phyloP scores from a whole-genome alignment of 2,797 vertebrate genomes.

The Eupleurogrammus muticus region DNA sequence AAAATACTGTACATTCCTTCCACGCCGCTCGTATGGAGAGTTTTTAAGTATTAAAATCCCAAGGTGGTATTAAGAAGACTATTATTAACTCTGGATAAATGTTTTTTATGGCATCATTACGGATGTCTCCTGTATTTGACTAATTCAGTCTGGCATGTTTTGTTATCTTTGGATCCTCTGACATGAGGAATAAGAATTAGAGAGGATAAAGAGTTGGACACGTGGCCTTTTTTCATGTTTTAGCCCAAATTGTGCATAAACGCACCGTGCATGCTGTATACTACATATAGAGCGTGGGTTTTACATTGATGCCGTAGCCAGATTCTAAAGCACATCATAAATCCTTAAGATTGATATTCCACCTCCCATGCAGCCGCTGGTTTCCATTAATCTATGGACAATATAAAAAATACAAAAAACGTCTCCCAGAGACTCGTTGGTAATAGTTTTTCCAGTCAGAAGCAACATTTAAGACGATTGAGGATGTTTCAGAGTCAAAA shows the following conservation, averaged over 20 bases:
- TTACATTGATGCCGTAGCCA: slow-evolving; percentile 37
- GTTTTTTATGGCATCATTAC: slow-evolving; percentile 12
- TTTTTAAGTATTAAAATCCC: neutral
- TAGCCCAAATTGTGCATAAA: slow-evolving; percentile 46
- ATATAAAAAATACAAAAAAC: slow-evolving; percentile 17
- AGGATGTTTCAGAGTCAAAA: neutral
- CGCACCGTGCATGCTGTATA: slow-evolving; percentile 17
- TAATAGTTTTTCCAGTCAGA: slow-evolving; percentile 4
- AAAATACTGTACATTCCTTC: slow-evolving; percentile 8
- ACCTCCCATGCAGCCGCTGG: slow-evolving; percentile 27
- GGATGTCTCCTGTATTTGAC: neutral
- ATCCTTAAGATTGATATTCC: slow-evolving; percentile 47
- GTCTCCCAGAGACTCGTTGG: neutral
- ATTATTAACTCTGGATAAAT: neutral
- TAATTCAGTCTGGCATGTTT: slow-evolving; percentile 2
- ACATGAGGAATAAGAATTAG: neutral
- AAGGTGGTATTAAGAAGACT: neutral
- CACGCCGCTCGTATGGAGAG: too few species aligned
- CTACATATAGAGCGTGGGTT: slow-evolving; percentile 34
- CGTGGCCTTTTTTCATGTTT: slow-evolving; percentile 27
- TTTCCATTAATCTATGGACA: slow-evolving; percentile 36
- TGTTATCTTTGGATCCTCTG: slow-evolving; percentile 1
- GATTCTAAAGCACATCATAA: slow-evolving; percentile 45
- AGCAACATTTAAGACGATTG: slow-evolving; percentile 10
- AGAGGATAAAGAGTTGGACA: slow-evolving; percentile 18